Evolutionary conservation across 2,113 vertebrate species (phyloP).

Genomic region (Butorides virescens): DNA sequence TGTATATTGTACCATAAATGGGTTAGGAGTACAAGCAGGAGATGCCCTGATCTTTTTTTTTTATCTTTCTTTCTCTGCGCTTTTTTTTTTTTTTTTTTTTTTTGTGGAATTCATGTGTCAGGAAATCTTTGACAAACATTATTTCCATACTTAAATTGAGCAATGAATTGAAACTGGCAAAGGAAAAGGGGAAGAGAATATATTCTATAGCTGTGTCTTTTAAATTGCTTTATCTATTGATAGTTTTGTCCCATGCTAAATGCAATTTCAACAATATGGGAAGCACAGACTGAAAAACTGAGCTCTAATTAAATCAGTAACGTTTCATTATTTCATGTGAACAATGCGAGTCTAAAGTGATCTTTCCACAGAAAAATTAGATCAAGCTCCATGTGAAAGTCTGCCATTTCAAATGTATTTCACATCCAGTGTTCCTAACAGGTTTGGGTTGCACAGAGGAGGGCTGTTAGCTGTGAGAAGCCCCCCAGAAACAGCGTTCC

Average conservation of each 20-base stretch:
- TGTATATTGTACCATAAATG: conserved; percentile 62
- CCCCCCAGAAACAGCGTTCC: not conserved
- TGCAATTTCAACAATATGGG: conserved; percentile 61
- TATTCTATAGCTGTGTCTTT: conserved; percentile 42
- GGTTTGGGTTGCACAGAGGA: not conserved
- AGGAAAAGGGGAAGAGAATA: conserved; percentile 4
- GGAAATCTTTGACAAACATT: conserved; percentile 65
- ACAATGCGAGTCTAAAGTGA: conserved; percentile 53
- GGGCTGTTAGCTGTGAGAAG: not conserved
- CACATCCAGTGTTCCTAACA: not conserved
- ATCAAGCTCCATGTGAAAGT: conserved; percentile 50
- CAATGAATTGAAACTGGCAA: conserved; percentile 55
- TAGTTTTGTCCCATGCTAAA: conserved; percentile 63
- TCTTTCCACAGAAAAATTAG: conserved; percentile 67
- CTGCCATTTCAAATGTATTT: conserved; percentile 31
- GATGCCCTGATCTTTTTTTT: conserved; percentile 26
- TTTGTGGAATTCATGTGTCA: conserved; percentile 50
- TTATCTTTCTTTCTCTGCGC: not conserved
- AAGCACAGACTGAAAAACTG: conserved; percentile 47
- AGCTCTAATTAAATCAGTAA: conserved; percentile 74
- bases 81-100: not conserved
- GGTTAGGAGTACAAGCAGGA: conserved; percentile 61
- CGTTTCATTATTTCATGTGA: conserved; percentile 64
- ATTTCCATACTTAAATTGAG: conserved; percentile 73
- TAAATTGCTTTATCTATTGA: conserved; percentile 67